Base-by-base conservation (phyloP, 2,113 vertebrate genomes). In the Crotalus viridis region DNA sequence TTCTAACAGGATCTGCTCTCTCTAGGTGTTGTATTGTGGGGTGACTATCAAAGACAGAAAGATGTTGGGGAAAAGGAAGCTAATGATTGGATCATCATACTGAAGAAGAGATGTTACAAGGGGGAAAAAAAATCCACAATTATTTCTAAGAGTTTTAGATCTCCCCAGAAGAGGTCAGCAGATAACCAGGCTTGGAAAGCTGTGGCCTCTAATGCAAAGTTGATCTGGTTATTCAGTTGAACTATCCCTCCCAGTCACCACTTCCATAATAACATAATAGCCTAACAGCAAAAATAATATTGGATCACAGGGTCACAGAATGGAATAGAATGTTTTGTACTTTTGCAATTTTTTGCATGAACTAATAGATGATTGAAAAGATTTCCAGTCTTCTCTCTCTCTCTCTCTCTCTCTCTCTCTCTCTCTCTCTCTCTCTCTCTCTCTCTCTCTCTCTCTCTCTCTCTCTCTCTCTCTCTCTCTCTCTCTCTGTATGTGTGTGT, bases 121-220 rank as follows among this genome's bases (percentile, higher is more conserved):
- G 13, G 2, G 6, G 1, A 17, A 2, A 69, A 69, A n/a, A 13
- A 74, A 3, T 39, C n/a, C 69, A 33, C n/a, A 39, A 33, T 74
- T 33, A 19, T 74, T 81, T 81, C 15, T 81, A 81, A 86, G 3
- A 26, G 19, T 91, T 26, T 57, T 24, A 51, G 5, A 61, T 26
- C 43, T 81, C 15, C 81, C 91, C 91, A 92, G 61, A 54, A 92
- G 91, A 12, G 91, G 91, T 21, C 87, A 92, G 91, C 87, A 92
- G 55, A 81, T 56, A 43, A n/a, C 51, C 26, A 48, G 48, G 7
- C 24, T 88, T 88, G 51, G 7, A 74, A 46, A 81, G 10, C 24
- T 15, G 12, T 24, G 2, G 7, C 4, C 3, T 10, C 28, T 28
- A 43, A 43, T 54, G 59, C 4, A 21, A 74, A 92, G 24, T 26